phyloP scores from a whole-genome alignment of 2,113 vertebrate genomes.

The Leuciscus idus region DNA sequence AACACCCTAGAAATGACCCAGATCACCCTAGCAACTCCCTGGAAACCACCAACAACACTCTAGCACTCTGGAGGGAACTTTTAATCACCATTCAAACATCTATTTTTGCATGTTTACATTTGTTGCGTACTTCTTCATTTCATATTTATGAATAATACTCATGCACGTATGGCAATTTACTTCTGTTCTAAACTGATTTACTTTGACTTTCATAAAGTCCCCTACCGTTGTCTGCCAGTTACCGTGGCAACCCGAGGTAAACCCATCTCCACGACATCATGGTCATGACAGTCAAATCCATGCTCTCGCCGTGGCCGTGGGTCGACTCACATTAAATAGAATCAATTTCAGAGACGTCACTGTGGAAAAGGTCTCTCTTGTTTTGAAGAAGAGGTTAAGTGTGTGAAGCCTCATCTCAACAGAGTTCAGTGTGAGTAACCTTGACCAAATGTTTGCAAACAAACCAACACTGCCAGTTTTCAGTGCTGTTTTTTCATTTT shows the following conservation, averaged over 20 bases:
- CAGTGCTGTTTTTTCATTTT: neutral
- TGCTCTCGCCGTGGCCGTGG: neutral
- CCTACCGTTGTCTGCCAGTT: conserved; percentile 17
- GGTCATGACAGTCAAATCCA: conserved; percentile 12
- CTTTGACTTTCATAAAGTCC: conserved; percentile 42
- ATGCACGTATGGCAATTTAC: neutral
- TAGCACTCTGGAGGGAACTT: neutral
- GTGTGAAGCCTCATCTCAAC: neutral
- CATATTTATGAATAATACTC: neutral
- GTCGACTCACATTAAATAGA: conserved; percentile 10
- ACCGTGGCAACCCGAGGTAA: conserved; percentile 40
- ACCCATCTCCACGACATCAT: conserved; percentile 40
- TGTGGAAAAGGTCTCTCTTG: neutral
- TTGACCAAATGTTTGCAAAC: neutral
- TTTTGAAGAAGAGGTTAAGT: neutral
- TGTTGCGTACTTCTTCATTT: neutral
- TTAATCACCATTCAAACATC: neutral
- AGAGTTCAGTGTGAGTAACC: neutral
- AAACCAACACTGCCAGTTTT: neutral
- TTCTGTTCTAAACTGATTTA: neutral
- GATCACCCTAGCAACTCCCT: neutral
- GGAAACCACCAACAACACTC: neutral
- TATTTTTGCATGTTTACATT: neutral
- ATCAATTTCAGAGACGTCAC: neutral
- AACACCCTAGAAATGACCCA: neutral